Conservation (phyloP, 2,113 vertebrate species). For the Archocentrus centrarchus region DNA sequence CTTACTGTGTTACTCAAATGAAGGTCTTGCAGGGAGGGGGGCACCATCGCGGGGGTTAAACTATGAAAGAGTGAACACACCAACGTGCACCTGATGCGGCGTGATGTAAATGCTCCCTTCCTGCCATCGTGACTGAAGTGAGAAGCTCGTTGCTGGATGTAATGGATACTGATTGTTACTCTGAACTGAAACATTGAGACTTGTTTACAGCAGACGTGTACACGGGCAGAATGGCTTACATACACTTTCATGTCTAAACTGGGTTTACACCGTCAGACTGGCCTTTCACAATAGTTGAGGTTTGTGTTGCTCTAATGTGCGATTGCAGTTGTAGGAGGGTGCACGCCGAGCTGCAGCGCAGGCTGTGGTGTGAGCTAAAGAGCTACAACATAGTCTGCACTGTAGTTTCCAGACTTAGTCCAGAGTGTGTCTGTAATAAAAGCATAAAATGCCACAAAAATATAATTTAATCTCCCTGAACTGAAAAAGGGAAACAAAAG, state of each 20-base stretch:
- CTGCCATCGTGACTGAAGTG: not conserved
- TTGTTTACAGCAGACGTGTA: too few relatives aligned
- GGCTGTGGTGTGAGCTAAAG: too few relatives aligned
- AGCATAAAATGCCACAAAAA: too few relatives aligned
- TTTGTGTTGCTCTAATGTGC: not conserved
- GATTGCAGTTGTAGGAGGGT: not conserved
- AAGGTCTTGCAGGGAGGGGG: accelerated
- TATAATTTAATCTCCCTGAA: not conserved
- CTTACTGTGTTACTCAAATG: not conserved
- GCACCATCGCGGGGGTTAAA: not conserved
- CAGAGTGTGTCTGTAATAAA: too few relatives aligned
- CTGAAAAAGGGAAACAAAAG: not conserved
- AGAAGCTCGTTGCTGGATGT: not conserved
- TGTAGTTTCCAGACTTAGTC: too few relatives aligned
- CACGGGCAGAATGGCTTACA: too few relatives aligned
- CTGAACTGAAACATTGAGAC: not conserved
- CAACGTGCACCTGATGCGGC: too few relatives aligned
- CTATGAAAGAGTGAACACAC: not conserved
- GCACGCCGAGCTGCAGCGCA: not conserved
- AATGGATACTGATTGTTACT: not conserved
- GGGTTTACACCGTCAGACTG: not conserved
- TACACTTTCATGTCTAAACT: not conserved
- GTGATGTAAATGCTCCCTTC: too few relatives aligned
- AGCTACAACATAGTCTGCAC: too few relatives aligned
- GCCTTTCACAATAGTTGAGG: too few relatives aligned